These are phyloP conservation scores for Burhinus bistriatus DNA, from an alignment of 2,113 vertebrate species.

Conservation along the genomic window DNA sequence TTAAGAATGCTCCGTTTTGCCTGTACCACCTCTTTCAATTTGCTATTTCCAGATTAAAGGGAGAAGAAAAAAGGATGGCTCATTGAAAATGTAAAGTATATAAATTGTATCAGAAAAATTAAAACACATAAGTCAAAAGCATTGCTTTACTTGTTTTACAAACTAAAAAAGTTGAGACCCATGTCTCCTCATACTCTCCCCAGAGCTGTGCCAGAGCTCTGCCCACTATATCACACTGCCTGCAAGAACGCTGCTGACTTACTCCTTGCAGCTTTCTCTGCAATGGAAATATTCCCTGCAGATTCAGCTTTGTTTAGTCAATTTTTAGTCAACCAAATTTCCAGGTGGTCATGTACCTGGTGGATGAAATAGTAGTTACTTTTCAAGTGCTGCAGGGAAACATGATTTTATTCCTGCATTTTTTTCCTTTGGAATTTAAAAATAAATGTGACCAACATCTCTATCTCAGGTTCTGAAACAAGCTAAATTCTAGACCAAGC, in stretches of 20 bases:
- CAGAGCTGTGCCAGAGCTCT: not conserved
- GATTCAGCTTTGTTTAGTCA: not conserved
- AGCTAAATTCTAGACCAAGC: not conserved
- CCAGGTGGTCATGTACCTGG: not conserved
- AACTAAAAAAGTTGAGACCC: not conserved
- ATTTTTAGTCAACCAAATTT: not conserved
- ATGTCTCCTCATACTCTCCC: not conserved
- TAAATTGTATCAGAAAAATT: not conserved
- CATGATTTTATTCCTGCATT: not conserved
- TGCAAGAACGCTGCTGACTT: not conserved
- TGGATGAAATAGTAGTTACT: not conserved
- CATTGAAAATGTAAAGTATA: not conserved
- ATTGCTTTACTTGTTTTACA: not conserved
- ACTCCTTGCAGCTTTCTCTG: not conserved
- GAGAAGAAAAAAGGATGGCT: not conserved
- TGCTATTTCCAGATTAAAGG: not conserved
- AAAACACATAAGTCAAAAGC: not conserved
- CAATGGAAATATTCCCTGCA: not conserved
- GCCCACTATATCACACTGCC: not conserved
- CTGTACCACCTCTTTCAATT: not conserved
- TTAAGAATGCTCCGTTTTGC: not conserved
- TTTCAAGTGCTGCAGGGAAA: slow-evolving; percentile 10
- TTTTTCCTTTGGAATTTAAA: slow-evolving; percentile 9
- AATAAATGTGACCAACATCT: not conserved
- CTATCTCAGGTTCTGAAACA: not conserved